Base-by-base conservation (phyloP, 1,140 invertebrate species). In the Oedothorax gibbosus region DNA sequence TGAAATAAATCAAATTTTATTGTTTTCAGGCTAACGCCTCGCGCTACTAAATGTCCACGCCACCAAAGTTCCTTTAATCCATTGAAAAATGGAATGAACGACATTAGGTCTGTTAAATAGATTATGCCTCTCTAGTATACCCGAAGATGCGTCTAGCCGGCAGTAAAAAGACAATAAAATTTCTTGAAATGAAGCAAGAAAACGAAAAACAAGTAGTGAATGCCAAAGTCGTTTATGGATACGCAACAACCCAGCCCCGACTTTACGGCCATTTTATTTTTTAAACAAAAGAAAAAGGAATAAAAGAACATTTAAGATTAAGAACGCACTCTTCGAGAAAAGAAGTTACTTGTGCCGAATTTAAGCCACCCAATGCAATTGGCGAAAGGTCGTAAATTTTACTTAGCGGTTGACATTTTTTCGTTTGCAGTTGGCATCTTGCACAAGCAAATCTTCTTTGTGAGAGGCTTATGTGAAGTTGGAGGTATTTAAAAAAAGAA, bases 331-430 rank as follows among this genome's bases (percentile, higher is more conserved):
- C 20, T 65, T 57, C 51, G n/a, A 15, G 11, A 79, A 68, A 53
- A 79, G 56, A 68, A 68, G 64, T 68, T 79, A 35, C 54, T 60
- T n/a, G n/a, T 49, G 66, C 56, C 66, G 69, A 72, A 82, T 82
- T 62, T 72, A 62, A 82, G 60, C 78, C 78, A 81, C 78, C 78
- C 78, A 49, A 12, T 50, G 80, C 69, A 82, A 82, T 73, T 82
- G 80, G 80, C 60, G 80, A 82, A 82, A 82, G 80, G 57, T 73
- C 80, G 69, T 82, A 82, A 82, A 82, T 82, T 82, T 82, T 82
- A 82, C 80, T 82, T 82, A 82, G 69, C 69, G 20, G 80, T 81
- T 73, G 80, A 82, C 80, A 82, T 73, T 72, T 73, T 73, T 20
- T n/a, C 54, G 54, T 54, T 18, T 54, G 53, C 54, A 35, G 57